These are phyloP conservation scores for Trogon surrucura DNA, from an alignment of 2,113 vertebrate genomes.

Conservation along the genomic window DNA sequence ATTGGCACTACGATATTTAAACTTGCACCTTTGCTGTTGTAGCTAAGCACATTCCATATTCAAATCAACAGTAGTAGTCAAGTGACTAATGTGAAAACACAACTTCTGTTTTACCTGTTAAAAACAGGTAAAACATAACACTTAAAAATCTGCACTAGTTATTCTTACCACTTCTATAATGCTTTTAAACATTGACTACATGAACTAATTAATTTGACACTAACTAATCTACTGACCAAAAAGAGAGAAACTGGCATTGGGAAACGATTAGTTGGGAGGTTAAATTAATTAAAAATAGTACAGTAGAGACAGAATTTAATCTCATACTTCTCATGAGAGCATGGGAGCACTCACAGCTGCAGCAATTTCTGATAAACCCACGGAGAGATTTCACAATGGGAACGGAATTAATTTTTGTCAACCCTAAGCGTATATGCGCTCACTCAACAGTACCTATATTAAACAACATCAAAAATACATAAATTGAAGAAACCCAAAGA, in stretches of 20 bases:
- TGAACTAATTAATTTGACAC: slow-evolving; percentile 61
- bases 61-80: not conserved
- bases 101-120: not conserved
- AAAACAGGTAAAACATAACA: too few species aligned
- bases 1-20: not conserved
- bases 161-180: not conserved
- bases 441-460: not conserved
- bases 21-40: not conserved
- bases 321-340: slow-evolving; percentile 60
- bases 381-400: slow-evolving; percentile 45
- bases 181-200: slow-evolving; percentile 31
- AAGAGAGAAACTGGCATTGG: not conserved
- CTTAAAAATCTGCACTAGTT: not conserved
- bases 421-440: not conserved
- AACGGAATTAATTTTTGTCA: slow-evolving; percentile 63
- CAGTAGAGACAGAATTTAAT: slow-evolving; percentile 71
- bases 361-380: slow-evolving; percentile 50
- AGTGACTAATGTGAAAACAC: not conserved
- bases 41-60: not conserved
- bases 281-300: slow-evolving; percentile 76
- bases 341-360: slow-evolving; percentile 55
- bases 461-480: slow-evolving; percentile 1
- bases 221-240: slow-evolving; percentile 53
- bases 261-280: slow-evolving; percentile 26
- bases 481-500: not conserved